A percentile compares a stretch with the other conserved stretches of the same genome.
These are phyloP conservation scores for Erythrocercus mccallii DNA, from an alignment of 2,113 vertebrate species.

Conservation along the genomic window DNA sequence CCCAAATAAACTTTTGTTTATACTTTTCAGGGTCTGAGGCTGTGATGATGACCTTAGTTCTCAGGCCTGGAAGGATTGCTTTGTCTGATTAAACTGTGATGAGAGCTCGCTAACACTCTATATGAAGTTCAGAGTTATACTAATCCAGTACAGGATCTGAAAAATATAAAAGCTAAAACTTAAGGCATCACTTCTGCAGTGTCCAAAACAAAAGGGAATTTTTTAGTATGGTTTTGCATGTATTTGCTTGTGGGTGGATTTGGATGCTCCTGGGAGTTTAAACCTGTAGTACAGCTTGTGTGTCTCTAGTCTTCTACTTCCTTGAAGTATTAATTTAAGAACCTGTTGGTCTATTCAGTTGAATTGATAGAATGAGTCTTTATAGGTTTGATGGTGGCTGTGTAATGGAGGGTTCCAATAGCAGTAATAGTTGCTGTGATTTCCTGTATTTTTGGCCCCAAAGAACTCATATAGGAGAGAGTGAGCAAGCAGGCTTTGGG, in stretches of 20 bases:
- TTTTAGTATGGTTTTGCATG: slow-evolving; percentile 9
- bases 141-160: not conserved
- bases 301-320: not conserved
- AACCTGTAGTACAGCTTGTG: slow-evolving; percentile 24
- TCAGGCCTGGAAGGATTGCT: not conserved
- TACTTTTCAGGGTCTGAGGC: not conserved
- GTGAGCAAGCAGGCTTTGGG: not conserved
- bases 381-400: not conserved
- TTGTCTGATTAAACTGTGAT: not conserved
- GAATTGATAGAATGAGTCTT: not conserved
- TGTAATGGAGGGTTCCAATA: not conserved
- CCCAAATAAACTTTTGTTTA: not conserved
- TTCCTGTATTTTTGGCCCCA: not conserved
- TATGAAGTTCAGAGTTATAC: not conserved
- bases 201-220: not conserved
- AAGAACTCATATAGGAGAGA: not conserved
- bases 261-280: not conserved
- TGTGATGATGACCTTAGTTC: not conserved
- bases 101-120: not conserved
- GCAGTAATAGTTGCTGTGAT: not conserved
- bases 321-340: slow-evolving; percentile 1
- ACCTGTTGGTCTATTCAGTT: not conserved
- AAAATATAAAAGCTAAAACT: not conserved
- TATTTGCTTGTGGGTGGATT: not conserved
- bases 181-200: not conserved